These are phyloP conservation scores for Muscicapa adusta DNA, from an alignment of 2,113 vertebrate species.

Conservation along the genomic window DNA sequence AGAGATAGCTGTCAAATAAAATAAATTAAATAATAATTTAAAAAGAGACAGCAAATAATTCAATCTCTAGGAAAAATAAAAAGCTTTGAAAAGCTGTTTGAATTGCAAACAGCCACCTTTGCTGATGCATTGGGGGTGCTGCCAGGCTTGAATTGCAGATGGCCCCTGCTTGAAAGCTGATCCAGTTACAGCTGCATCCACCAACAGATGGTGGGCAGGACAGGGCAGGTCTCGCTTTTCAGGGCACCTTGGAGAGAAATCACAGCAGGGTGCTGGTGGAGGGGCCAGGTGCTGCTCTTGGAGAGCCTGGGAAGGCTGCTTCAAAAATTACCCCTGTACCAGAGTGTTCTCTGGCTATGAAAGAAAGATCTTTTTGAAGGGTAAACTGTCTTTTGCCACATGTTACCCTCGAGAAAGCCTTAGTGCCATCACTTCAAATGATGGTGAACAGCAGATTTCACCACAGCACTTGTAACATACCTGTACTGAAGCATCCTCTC, in stretches of 20 bases:
- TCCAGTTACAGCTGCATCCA: constrained; percentile 4
- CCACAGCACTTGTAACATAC: background rate
- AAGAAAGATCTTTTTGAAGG: background rate
- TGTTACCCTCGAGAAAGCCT: background rate
- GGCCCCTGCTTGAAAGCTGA: background rate
- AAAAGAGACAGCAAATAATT: background rate
- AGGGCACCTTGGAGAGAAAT: background rate
- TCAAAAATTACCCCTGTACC: background rate
- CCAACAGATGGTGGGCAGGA: constrained; percentile 32
- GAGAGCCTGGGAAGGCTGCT: background rate
- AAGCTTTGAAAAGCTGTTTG: background rate
- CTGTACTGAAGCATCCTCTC: background rate
- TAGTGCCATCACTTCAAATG: background rate
- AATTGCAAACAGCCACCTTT: background rate
- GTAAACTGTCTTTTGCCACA: background rate
- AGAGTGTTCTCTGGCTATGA: background rate
- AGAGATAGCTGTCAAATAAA: background rate
- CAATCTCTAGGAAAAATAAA: background rate
- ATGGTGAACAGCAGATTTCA: background rate
- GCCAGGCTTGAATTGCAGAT: constrained; percentile 11
- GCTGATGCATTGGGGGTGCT: background rate
- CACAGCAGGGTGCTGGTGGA: background rate
- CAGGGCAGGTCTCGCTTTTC: background rate
- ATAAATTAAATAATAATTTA: background rate
- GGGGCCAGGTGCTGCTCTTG: background rate